Base-by-base conservation (phyloP, 2,113 vertebrate genomes). In the Xyliphius kryptos region DNA sequence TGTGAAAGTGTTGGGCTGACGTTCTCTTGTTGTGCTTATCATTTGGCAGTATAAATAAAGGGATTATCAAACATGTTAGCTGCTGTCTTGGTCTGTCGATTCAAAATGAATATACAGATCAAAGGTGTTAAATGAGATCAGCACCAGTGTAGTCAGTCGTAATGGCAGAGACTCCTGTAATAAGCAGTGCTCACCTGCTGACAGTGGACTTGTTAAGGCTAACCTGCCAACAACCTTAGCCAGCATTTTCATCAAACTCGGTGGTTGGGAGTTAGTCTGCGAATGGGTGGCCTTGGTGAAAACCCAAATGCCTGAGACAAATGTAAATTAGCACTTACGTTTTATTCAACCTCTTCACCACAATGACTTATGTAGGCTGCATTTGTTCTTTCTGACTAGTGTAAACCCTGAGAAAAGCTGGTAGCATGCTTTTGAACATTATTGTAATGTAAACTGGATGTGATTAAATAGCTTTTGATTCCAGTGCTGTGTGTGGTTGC, bases 241-340 rank as follows among this genome's bases (percentile, higher is more conserved):
- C 63, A 56, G 32, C 53, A 17, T 10, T 38, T 17, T 48, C 20
- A 16, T 66, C 19, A 56, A 26, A 50, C 53, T 41, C 22, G 3
- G 54, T 46, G 56, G 38, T 58, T 11, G 56, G n/a, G 56, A 26
- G 21, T 26, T 20, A 58, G 41, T 32, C 32, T 21, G 53, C 41
- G 57, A 49, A 22, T 71, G 63, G 69, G 58, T 67, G 69, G 69
- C 63, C 69, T 71, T 62, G 63, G 53, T 71, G 38, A 7, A 22
- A 19, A 7, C 7, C 2, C 46, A 22, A n/a, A 14, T 6, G n/a
- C 5, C 43, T 46, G 43, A 68, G 51, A 50, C 66, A 56, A 36
- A 50, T 52, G 56, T 32, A 47, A 41, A 50, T 48, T 50, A 44
- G n/a, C 60, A 36, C 20, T 4, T 43, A 61, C 15, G 38, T 20